phyloP scores from a whole-genome alignment of 2,113 vertebrate genomes.

The Mobula birostris region DNA sequence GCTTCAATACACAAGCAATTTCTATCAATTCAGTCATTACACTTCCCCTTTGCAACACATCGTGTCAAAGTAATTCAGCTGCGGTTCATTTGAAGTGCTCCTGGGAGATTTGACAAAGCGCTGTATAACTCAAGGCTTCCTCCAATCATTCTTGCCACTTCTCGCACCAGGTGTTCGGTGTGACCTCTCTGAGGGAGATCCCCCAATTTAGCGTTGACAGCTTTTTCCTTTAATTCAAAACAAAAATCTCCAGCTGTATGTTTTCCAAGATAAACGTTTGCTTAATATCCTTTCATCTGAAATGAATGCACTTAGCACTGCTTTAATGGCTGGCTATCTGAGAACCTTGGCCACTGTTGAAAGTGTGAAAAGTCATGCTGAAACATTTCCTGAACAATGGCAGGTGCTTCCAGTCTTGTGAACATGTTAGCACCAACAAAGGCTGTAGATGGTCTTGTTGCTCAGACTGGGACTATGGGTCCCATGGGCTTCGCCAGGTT shows the following conservation, averaged over 20 bases:
- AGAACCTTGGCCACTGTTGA: not conserved
- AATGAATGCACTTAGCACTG: not conserved
- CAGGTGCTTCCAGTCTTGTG: not conserved
- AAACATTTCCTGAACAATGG: not conserved
- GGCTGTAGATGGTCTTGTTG: not conserved
- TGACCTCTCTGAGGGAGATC: not conserved
- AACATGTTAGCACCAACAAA: not conserved
- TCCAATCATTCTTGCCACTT: not conserved
- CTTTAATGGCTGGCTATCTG: not conserved
- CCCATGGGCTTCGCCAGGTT: not conserved
- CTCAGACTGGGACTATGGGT: not conserved
- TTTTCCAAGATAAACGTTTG: not conserved
- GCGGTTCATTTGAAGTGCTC: not conserved
- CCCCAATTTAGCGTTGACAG: not conserved
- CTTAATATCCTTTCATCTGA: not conserved
- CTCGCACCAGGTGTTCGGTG: not conserved
- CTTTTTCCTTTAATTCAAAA: not conserved
- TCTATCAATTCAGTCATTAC: too few relatives aligned
- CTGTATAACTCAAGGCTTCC: not conserved
- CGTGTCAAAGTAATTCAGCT: not conserved
- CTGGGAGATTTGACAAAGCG: not conserved
- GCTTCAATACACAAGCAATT: too few relatives aligned
- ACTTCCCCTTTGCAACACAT: too few relatives aligned
- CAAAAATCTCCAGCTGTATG: not conserved
- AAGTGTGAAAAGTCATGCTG: not conserved